Conservation (phyloP, 2,113 vertebrate species). For the Sitta europaea region DNA sequence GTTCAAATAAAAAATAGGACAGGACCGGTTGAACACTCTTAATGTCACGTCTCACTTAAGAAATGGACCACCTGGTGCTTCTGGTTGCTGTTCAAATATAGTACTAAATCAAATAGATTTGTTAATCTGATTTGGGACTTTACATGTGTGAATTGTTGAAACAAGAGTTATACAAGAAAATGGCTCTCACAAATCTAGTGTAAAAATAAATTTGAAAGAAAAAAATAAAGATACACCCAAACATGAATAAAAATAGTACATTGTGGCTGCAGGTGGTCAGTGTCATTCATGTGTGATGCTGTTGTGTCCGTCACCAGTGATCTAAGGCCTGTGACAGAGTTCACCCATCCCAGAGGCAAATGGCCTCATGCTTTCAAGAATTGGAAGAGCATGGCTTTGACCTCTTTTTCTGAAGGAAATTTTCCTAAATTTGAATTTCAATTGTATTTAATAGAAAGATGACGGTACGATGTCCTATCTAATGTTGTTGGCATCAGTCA, state of each 20-base stretch:
- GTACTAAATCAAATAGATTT: background rate
- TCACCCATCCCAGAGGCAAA: background rate
- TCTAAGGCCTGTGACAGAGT: background rate
- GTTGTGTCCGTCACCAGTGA: background rate
- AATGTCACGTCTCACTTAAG: background rate
- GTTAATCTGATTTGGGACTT: background rate
- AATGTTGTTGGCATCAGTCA: background rate
- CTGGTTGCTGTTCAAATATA: slow-evolving; percentile 8
- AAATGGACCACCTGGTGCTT: background rate
- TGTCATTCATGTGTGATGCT: background rate
- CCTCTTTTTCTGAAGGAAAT: background rate
- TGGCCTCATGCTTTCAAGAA: background rate
- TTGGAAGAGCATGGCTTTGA: background rate
- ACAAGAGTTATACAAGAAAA: background rate
- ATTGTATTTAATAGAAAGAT: background rate
- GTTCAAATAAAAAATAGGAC: background rate
- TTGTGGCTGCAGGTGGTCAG: background rate
- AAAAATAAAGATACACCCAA: background rate
- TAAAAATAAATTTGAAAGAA: background rate
- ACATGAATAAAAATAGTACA: background rate
- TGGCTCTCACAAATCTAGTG: background rate
- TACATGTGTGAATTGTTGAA: background rate
- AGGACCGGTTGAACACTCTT: background rate
- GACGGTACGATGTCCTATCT: background rate
- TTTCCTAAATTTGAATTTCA: background rate